phyloP scores from a whole-genome alignment of 2,113 vertebrate genomes.

The Tricholaema leucomelas region DNA sequence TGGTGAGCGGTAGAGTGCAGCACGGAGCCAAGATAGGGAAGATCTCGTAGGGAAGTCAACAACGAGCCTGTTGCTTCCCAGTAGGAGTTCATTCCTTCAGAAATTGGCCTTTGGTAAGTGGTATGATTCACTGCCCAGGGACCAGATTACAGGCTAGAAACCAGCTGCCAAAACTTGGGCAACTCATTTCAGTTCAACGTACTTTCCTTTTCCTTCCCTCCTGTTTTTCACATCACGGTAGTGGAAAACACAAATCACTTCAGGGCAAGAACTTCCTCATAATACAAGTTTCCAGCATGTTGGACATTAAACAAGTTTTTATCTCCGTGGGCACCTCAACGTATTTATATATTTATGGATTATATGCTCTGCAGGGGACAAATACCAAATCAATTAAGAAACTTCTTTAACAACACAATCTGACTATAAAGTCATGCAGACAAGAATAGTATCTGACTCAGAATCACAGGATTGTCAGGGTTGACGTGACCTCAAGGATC shows the following conservation, averaged over 20 bases:
- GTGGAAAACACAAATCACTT: constrained; percentile 9
- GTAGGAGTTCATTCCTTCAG: constrained; percentile 57
- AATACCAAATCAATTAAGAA: constrained; percentile 35
- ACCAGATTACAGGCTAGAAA: constrained; percentile 47
- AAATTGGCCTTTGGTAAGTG: constrained; percentile 58
- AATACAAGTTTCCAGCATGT: neutral
- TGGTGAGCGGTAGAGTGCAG: neutral
- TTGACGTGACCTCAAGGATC: too few species aligned
- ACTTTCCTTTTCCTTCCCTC: constrained; percentile 19
- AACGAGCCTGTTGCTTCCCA: constrained; percentile 55
- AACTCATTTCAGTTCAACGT: constrained; percentile 27
- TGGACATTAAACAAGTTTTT: constrained; percentile 37
- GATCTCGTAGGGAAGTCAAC: constrained; percentile 43
- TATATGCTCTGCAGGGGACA: neutral
- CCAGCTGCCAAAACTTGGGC: constrained; percentile 45
- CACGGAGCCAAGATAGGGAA: neutral
- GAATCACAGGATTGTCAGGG: too few species aligned
- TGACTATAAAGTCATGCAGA: neutral
- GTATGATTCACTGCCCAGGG: constrained; percentile 51
- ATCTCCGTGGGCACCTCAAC: neutral
- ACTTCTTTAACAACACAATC: neutral
- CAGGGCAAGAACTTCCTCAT: neutral
- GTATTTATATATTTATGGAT: too few species aligned
- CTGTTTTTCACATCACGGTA: constrained; percentile 17
- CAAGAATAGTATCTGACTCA: neutral